Percentiles rank a stretch among this genome's conserved stretches.
These are phyloP conservation scores for Balaeniceps rex DNA, from an alignment of 2,113 vertebrate species.

Conservation along the genomic window DNA sequence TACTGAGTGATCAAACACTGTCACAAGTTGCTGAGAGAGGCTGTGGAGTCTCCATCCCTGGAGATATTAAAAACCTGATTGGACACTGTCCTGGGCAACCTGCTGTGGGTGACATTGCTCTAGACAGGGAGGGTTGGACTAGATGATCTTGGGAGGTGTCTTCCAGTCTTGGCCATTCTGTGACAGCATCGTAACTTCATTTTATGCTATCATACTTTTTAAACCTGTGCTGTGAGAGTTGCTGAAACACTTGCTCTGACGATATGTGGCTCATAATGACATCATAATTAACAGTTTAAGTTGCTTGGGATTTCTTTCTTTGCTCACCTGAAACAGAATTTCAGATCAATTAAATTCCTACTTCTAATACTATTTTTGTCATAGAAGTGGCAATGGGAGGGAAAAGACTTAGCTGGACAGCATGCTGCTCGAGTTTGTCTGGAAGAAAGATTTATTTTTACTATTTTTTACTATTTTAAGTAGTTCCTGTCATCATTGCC, in stretches of 20 bases:
- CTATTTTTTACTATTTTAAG: neutral
- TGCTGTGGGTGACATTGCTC: neutral
- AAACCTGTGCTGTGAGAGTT: neutral
- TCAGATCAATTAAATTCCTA: neutral
- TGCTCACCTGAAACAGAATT: neutral
- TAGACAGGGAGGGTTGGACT: neutral
- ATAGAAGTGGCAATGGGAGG: neutral
- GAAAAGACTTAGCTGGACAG: neutral
- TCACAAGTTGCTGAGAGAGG: neutral
- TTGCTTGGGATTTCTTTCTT: neutral
- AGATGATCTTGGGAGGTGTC: neutral
- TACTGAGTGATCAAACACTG: neutral
- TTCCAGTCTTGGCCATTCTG: neutral
- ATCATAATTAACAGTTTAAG: neutral
- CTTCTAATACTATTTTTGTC: neutral
- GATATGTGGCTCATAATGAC: neutral
- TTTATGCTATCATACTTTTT: neutral
- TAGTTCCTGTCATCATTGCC: neutral
- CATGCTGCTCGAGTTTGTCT: neutral
- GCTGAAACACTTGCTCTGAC: neutral
- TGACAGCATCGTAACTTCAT: neutral
- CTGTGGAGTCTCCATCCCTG: neutral
- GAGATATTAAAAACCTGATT: fast-evolving
- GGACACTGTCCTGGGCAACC: neutral
- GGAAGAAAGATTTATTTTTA: neutral